Conservation (phyloP, 1,140 invertebrate species). For the Catajapyx aquilonaris region DNA sequence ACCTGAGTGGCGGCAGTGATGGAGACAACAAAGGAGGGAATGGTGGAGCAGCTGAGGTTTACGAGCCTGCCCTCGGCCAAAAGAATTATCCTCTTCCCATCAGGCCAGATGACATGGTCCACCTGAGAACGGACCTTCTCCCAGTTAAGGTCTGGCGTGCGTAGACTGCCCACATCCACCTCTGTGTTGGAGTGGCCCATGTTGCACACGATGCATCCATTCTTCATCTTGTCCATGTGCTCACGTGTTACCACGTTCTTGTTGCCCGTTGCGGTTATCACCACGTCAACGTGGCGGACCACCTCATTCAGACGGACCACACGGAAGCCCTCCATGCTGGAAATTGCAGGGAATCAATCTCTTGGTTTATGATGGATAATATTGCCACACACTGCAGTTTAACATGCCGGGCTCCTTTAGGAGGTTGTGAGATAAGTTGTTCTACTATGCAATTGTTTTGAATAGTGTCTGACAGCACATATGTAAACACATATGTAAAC, state of each 20-base stretch:
- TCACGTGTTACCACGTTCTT: slow-evolving; percentile 89
- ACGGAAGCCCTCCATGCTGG: slow-evolving; percentile 89
- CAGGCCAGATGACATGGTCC: slow-evolving; percentile 91
- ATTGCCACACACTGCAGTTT: neutral
- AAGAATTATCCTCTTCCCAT: slow-evolving; percentile 76
- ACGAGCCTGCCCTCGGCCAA: slow-evolving; percentile 86
- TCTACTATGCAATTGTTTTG: too few species aligned
- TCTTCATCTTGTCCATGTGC: slow-evolving; percentile 94
- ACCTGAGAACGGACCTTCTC: slow-evolving; percentile 94
- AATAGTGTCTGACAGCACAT: too few species aligned
- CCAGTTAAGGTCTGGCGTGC: slow-evolving; percentile 87
- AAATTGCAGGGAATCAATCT: too few species aligned
- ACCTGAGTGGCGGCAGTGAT: slow-evolving; percentile 83
- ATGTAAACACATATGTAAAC: too few species aligned
- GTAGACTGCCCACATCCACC: slow-evolving; percentile 85
- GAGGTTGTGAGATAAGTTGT: too few species aligned
- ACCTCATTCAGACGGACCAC: slow-evolving; percentile 89
- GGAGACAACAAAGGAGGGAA: slow-evolving; percentile 92
- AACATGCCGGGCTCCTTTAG: too few species aligned
- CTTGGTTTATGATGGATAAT: neutral
- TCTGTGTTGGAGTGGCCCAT: slow-evolving; percentile 98
- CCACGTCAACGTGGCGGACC: slow-evolving; percentile 80
- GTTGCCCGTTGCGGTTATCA: slow-evolving; percentile 89
- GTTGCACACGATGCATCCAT: slow-evolving; percentile 88
- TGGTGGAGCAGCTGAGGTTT: slow-evolving; percentile 88